Evolutionary conservation across 2,113 vertebrate genomes (phyloP), one percentile per base, ranked within the genome.

Genomic region (Callaeas wilsoni): DNA sequence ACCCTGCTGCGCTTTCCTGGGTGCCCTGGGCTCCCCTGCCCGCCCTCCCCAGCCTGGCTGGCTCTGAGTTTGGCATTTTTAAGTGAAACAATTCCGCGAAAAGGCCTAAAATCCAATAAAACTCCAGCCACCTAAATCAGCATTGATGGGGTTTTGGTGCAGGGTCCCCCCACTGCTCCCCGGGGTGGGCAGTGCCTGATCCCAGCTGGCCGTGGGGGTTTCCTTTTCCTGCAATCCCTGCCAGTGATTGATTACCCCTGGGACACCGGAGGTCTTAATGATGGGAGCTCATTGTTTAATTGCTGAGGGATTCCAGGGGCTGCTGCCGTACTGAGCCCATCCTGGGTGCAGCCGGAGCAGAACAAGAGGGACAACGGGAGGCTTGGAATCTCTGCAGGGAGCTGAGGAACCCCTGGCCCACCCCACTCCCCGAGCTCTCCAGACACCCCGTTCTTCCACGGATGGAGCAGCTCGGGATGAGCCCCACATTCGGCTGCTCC

Each of bases 341-440:
- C 10, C 3, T 52, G 6, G 84, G 25, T 35, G 46, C 52, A 82
- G 69, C 55, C 84, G 71, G 60, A 1, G 2, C 18, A 3, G 3
- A 7, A 14, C 21, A 5, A 10, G 44, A 16, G 13, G 55, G 12
- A 13, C 32, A 17, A 6, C 0, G 2, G 4, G 1, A 25, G 30
- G 32, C 7, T 42, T 29, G 94, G 90, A 27, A 73, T 7, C 17
- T 8, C 5, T 13, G n/a, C 57, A n/a, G 59, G 64, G 23, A 46
- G 82, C 74, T 64, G 32, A 41, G 76, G 49, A 39, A 12, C 9
- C 32, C 42, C 44, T 3, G 10, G 39, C 53, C 69, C 50, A 3
- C 12, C 39, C 71, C 53, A 0, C 2, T 1, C 79, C 8, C 1
- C 0, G 16, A 30, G 67, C 53, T 23, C 23, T 8, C 44, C 10